Evolutionary conservation across 2,113 vertebrate genomes (phyloP).

Genomic region (Chamaea fasciata): DNA sequence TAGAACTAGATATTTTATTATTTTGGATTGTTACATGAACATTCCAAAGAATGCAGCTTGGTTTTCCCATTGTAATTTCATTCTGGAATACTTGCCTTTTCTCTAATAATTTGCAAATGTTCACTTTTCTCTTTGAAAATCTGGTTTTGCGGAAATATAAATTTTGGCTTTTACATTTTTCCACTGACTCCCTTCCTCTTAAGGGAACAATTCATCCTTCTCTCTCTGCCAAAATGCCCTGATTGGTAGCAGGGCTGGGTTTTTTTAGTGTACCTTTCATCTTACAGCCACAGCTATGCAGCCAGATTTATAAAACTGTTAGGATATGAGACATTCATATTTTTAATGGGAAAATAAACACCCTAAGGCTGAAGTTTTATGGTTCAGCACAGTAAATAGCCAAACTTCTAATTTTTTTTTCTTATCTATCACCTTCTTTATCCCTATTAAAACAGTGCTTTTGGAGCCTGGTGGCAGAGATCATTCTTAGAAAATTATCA

Average conservation of each 20-base stretch:
- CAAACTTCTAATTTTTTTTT: background rate
- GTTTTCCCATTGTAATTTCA: background rate
- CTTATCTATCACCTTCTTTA: background rate
- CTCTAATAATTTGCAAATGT: background rate
- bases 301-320: background rate
- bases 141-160: background rate
- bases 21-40: background rate
- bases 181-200: background rate
- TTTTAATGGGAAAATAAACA: constrained; percentile 10
- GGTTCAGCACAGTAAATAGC: background rate
- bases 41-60: background rate
- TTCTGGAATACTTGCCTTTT: background rate
- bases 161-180: background rate
- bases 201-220: background rate
- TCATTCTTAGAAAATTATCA: background rate
- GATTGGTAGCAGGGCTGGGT: background rate
- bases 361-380: background rate
- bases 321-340: background rate
- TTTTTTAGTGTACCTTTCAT: background rate
- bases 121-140: background rate
- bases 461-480: background rate
- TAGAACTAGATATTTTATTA: background rate
- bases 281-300: background rate
- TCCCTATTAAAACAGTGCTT: background rate
- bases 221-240: background rate